Conservation (phyloP, 2,888 invertebrate genomes). For the Brenthis hecate region DNA sequence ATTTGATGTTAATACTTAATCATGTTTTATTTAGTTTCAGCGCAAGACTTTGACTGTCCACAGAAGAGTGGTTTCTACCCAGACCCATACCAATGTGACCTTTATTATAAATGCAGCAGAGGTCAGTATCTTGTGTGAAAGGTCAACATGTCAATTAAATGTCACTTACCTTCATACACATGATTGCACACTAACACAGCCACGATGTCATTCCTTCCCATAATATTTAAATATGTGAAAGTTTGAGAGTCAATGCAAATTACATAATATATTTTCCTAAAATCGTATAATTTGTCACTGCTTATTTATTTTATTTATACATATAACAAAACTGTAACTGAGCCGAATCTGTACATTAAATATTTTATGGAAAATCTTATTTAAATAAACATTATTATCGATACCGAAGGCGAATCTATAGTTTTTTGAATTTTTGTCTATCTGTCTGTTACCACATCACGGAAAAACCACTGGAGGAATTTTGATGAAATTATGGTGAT, state of each 20-base stretch:
- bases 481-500: too few species aligned
- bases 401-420: too few species aligned
- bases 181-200: constrained; percentile 29
- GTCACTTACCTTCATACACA: constrained; percentile 44
- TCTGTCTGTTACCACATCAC: too few species aligned
- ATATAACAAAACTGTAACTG: too few species aligned
- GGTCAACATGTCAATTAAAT: constrained; percentile 49
- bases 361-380: too few species aligned
- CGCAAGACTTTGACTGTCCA: constrained; percentile 86
- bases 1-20: background rate
- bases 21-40: constrained; percentile 61
- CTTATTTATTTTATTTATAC: too few species aligned
- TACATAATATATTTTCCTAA: too few species aligned
- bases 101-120: constrained; percentile 88
- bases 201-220: constrained; percentile 16
- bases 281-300: too few species aligned
- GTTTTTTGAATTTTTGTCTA: too few species aligned
- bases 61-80: constrained; percentile 88
- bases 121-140: constrained; percentile 73
- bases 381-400: too few species aligned
- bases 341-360: too few species aligned
- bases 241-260: background rate
- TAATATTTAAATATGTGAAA: constrained; percentile 14
- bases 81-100: constrained; percentile 89
- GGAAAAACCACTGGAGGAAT: too few species aligned